These are phyloP conservation scores for Tiaroga cobitis DNA, from an alignment of 2,797 vertebrate species.

Conservation along the genomic window DNA sequence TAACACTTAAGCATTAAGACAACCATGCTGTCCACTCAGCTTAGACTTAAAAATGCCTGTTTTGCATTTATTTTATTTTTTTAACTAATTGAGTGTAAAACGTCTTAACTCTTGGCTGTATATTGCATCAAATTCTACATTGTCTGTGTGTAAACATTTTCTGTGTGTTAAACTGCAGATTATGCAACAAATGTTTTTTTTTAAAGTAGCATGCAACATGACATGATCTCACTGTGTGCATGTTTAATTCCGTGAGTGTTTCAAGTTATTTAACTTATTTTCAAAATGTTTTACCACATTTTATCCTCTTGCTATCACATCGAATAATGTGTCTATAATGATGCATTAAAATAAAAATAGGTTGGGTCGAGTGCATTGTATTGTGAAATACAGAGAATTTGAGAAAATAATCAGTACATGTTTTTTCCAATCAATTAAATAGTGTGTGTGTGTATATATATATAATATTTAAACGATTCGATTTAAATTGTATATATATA, in stretches of 20 bases:
- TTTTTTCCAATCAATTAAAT: too few relatives aligned
- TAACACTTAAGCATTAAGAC: background rate
- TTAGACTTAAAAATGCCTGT: background rate
- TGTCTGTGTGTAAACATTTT: background rate
- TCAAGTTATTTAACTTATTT: background rate
- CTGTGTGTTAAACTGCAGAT: too few relatives aligned
- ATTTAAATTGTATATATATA: too few relatives aligned
- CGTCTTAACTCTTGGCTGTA: background rate
- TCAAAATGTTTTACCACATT: background rate
- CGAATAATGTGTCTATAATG: background rate
- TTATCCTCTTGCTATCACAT: background rate
- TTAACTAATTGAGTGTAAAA: background rate
- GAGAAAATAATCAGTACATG: background rate
- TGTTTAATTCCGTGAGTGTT: background rate
- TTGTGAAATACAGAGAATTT: background rate
- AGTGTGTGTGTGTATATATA: too few relatives aligned
- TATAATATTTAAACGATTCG: too few relatives aligned
- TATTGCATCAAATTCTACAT: background rate
- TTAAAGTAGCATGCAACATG: background rate
- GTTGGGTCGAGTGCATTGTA: background rate
- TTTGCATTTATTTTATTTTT: too few relatives aligned
- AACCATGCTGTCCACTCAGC: too few relatives aligned
- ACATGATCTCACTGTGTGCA: background rate
- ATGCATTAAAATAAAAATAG: background rate
- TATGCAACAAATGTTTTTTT: background rate